These are phyloP conservation scores for Cottus gobio DNA, from an alignment of 2,113 vertebrate genomes.

Conservation along the genomic window DNA sequence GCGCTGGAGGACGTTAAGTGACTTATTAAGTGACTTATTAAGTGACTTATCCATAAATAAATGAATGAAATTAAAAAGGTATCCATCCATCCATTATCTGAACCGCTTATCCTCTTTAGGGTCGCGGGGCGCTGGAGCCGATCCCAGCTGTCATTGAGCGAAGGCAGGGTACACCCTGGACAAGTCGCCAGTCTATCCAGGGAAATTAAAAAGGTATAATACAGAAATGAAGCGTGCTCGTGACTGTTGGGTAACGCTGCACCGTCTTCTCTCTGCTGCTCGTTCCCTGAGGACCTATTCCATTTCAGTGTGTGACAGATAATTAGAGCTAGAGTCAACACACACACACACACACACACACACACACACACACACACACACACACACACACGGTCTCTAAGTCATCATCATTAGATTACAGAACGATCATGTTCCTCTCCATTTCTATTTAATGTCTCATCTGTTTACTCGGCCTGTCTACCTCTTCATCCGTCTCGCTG, in stretches of 20 bases:
- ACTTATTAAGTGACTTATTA: too few species aligned
- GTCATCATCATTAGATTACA: constrained; percentile 69
- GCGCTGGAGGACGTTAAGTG: neutral
- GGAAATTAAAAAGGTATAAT: neutral
- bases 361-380: constrained; percentile 25
- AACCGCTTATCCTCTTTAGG: too few species aligned
- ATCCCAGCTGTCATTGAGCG: too few species aligned
- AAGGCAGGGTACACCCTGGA: too few species aligned
- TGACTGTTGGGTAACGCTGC: constrained; percentile 33
- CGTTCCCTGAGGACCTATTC: constrained; percentile 55
- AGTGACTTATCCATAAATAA: neutral
- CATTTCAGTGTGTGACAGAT: constrained; percentile 73
- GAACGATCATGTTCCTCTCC: constrained; percentile 49
- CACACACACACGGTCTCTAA: constrained; percentile 22
- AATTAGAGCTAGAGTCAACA: constrained; percentile 59
- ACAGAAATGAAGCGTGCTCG: neutral
- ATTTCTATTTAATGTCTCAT: constrained; percentile 61
- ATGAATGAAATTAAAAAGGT: neutral
- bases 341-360: constrained; percentile 38
- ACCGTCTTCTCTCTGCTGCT: neutral
- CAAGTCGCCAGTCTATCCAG: too few species aligned
- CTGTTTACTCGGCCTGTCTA: constrained; percentile 27
- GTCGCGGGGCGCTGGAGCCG: too few species aligned
- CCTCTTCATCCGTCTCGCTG: constrained; percentile 20
- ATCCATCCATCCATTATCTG: too few species aligned